phyloP scores from a whole-genome alignment of 2,888 invertebrate genomes.

The Acanthacorydalis orientalis region DNA sequence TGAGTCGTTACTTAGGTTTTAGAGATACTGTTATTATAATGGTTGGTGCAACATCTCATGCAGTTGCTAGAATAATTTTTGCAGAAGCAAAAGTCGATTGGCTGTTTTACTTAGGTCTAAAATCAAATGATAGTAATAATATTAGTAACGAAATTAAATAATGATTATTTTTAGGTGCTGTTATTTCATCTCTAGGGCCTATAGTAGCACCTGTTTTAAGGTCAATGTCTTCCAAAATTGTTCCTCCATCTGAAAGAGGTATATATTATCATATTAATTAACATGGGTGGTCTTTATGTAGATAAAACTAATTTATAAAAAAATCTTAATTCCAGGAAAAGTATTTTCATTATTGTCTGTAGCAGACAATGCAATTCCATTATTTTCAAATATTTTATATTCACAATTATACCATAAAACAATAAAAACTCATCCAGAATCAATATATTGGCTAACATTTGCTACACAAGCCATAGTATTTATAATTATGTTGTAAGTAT shows the following conservation, averaged over 20 bases:
- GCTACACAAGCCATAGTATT: slow-evolving; percentile 50
- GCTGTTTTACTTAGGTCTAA: slow-evolving; percentile 42
- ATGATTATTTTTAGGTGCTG: slow-evolving; percentile 36
- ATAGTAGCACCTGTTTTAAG: slow-evolving; percentile 62
- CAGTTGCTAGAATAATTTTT: slow-evolving; percentile 49
- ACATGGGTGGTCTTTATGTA: too few species aligned
- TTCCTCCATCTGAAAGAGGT: slow-evolving; percentile 56
- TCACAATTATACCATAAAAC: slow-evolving; percentile 56
- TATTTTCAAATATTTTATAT: slow-evolving; percentile 57
- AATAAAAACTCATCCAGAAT: slow-evolving; percentile 34
- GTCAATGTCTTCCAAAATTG: slow-evolving; percentile 67
- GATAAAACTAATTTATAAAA: background rate
- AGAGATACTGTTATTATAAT: slow-evolving; percentile 58
- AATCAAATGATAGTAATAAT: slow-evolving; percentile 1
- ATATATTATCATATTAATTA: slow-evolving; percentile 9
- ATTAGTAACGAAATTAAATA: background rate
- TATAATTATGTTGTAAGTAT: slow-evolving; percentile 46
- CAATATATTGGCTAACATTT: slow-evolving; percentile 58
- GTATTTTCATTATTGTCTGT: slow-evolving; percentile 62
- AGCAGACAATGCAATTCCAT: slow-evolving; percentile 63
- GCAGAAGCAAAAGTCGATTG: slow-evolving; percentile 35
- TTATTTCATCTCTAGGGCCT: slow-evolving; percentile 58
- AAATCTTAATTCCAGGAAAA: slow-evolving; percentile 35
- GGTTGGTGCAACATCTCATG: slow-evolving; percentile 53
- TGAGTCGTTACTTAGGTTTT: slow-evolving; percentile 49